Evolutionary conservation across 2,113 vertebrate genomes (phyloP), one percentile per base, ranked within the genome.

Genomic region (Plestiodon gilberti): DNA sequence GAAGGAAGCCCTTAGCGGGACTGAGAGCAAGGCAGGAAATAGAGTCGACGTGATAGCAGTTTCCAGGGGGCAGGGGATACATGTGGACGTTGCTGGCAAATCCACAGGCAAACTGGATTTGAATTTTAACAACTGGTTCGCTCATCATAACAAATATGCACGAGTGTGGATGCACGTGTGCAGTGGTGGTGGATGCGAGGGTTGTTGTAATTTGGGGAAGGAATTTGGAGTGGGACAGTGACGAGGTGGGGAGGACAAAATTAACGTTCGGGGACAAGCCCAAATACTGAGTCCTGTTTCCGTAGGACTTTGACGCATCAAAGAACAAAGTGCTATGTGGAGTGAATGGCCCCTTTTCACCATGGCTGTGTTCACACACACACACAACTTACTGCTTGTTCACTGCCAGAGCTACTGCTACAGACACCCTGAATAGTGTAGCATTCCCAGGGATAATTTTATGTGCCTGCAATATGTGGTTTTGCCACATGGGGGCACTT

Each of bases 71-170:
- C 25, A 23, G 61, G 61, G 61, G 61, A 17, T n/a, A n/a, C n/a
- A n/a, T n/a, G n/a, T n/a, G n/a, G 71, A 84, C 61, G 22, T 7
- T 88, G 90, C 90, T 92, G 69, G 48, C 88, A 65, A n/a, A 55
- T 80, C 90, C 92, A 91, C 92, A 93, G 93, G 87, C 90, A 15
- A 82, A 33, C 30, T 6, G 0, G 28, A 70, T 1, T 78, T 7
- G 4, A 0, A 20, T 23, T 25, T 1, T 9, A 71, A 2, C 17
- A 17, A 0, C 0, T 0, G 85, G n/a, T 11, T 7, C 0, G 85
- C 88, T 78, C 86, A n/a, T n/a, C n/a, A 3, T 23, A 85, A 2
- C 70, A 69, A 11, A 10, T 0, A 0, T 0, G 5, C 1, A 70
- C 0, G 80, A 38, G 79, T 0, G 40, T 0, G 2, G 0, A 0